These are phyloP conservation scores for Volucella inanis DNA, from an alignment of 2,888 invertebrate species.

Conservation along the genomic window DNA sequence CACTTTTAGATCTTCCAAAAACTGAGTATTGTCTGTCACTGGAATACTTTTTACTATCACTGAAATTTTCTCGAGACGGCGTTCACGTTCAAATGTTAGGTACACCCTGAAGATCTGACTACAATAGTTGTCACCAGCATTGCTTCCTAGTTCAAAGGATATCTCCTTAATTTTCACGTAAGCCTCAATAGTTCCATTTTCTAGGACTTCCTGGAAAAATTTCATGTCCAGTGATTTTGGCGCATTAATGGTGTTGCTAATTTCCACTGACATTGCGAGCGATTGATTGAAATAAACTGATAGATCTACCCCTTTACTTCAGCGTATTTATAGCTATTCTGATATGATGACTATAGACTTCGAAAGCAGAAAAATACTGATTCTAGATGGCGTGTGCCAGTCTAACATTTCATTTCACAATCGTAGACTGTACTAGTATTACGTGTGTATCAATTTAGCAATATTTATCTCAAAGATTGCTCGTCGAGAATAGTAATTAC, in stretches of 20 bases:
- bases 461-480: no score
- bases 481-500: no score
- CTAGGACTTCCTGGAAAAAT: conserved; percentile 74
- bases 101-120: conserved; percentile 76
- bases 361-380: no score
- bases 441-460: no score
- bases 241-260: conserved; percentile 56
- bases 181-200: conserved; percentile 66
- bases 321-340: background rate
- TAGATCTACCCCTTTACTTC: no score
- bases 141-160: conserved; percentile 69
- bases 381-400: no score
- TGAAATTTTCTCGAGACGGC: conserved; percentile 35
- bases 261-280: conserved; percentile 61
- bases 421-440: no score
- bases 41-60: conserved; percentile 77
- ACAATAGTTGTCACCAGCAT: conserved; percentile 76
- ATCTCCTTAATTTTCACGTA: conserved; percentile 57
- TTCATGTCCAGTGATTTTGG: conserved; percentile 58
- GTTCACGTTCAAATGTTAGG: conserved; percentile 47
- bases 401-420: no score
- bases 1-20: conserved; percentile 80
- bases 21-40: conserved; percentile 48
- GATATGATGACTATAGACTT: no score
- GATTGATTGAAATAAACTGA: background rate